Evolutionary conservation across 2,888 invertebrate genomes (phyloP).

Genomic region (Dendrolimus houi): DNA sequence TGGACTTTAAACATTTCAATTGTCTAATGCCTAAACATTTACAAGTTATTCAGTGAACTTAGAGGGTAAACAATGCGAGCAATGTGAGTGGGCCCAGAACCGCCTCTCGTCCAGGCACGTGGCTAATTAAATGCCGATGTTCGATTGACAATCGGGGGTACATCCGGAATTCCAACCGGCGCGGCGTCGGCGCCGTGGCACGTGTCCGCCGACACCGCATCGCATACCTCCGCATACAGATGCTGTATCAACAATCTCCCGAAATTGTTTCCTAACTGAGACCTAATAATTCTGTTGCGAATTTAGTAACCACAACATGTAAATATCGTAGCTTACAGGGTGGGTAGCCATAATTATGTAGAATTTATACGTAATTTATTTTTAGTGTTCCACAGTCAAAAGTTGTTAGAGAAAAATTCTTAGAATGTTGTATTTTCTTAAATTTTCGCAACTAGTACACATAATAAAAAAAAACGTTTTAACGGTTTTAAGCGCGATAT

Average conservation of each 20-base stretch:
- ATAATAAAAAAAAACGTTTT: too few species aligned
- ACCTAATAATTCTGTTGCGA: constrained; percentile 15
- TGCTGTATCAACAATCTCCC: constrained; percentile 38
- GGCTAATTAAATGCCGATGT: constrained; percentile 73
- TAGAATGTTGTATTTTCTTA: too few species aligned
- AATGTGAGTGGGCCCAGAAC: constrained; percentile 45
- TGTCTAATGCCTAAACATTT: background rate
- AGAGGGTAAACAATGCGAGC: constrained; percentile 52
- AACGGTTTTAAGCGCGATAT: too few species aligned
- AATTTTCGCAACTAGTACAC: too few species aligned
- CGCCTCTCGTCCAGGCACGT: constrained; percentile 51
- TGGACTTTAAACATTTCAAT: background rate
- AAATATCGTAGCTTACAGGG: constrained; percentile 7
- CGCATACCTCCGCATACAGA: constrained; percentile 31
- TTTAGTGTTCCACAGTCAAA: too few species aligned
- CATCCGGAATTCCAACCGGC: constrained; percentile 46
- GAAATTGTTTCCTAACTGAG: constrained; percentile 49
- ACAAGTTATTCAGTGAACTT: constrained; percentile 51
- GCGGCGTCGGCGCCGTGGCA: constrained; percentile 19
- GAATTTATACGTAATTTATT: too few species aligned
- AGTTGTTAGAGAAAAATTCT: too few species aligned
- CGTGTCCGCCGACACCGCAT: constrained; percentile 37
- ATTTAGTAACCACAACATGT: background rate
- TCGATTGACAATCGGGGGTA: constrained; percentile 33
- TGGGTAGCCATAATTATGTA: constrained; percentile 1